These are phyloP conservation scores for Tridacna crocea DNA, from an alignment of 2,888 invertebrate genomes.

Conservation along the genomic window DNA sequence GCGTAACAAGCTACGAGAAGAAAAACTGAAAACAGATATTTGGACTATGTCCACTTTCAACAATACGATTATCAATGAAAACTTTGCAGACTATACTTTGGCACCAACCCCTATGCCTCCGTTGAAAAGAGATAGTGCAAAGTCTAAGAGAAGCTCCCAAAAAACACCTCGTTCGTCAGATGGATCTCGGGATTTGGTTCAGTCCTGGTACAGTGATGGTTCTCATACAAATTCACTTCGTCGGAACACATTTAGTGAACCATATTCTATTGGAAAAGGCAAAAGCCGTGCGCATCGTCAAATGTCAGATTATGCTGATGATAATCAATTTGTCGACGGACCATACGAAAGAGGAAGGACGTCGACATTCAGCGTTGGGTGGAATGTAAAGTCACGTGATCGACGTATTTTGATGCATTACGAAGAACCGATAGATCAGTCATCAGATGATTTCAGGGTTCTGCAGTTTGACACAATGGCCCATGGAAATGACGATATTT, in stretches of 20 bases:
- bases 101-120: slow-evolving; percentile 23
- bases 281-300: slow-evolving; percentile 14
- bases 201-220: slow-evolving; percentile 19
- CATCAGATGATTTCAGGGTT: slow-evolving; percentile 4
- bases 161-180: slow-evolving; percentile 6
- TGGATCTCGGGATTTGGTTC: not conserved
- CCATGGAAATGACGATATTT: not conserved
- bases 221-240: not conserved
- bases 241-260: slow-evolving; percentile 27
- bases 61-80: slow-evolving; percentile 57
- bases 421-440: slow-evolving; percentile 29
- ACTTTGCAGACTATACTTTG: slow-evolving; percentile 48
- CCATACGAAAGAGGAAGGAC: slow-evolving; percentile 32
- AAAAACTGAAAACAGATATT: slow-evolving; percentile 48
- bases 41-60: slow-evolving; percentile 52
- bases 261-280: not conserved
- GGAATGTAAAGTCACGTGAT: slow-evolving; percentile 34
- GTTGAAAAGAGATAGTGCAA: not conserved
- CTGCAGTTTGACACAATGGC: not conserved
- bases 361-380: slow-evolving; percentile 35
- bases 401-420: slow-evolving; percentile 38
- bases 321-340: slow-evolving; percentile 10
- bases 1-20: slow-evolving; percentile 37
- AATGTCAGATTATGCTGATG: slow-evolving; percentile 19
- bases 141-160: not conserved